Evolutionary conservation across 2,113 vertebrate species (phyloP), one percentile per base, ranked within the genome.

Genomic region (Strigops habroptila): DNA sequence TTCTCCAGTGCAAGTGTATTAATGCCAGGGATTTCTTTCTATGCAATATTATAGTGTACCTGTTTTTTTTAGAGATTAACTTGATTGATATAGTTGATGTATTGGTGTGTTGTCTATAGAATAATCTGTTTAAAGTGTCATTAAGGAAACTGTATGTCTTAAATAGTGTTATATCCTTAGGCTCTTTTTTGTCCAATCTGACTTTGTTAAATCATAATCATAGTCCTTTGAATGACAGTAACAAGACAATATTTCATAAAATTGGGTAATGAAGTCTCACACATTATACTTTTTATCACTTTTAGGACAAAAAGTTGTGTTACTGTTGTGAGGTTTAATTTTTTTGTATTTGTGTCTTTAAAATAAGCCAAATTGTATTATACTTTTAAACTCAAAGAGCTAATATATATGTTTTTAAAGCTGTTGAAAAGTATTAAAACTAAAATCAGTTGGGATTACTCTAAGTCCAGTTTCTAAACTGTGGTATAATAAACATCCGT

Each of bases 1-100:
- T 57, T 70, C 63, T 90, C 14, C 49, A 88, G 71, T 79, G 79
- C 80, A 79, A 92, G 52, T 14, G 43, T 93, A 55, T 79, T 82
- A 89, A 93, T 91, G 63, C 92, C 70, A 92, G 94, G 95, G 93
- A 94, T 87, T 95, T 96, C 71, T 67, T 96, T 96, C 97, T 97
- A 97, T 97, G 97, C 97, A 97, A 97, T 91, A 88, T 85, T 80
- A 90, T 46, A 86, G 69, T 94, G 80, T 80, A 90, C 48, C 70
- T 90, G 71, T 7, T 81, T 86, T n/a, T 88, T 63, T 80, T 70
- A 95, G 78, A 37, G 46, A 33, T 89, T 41, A 78, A 91, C 23
- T 73, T 76, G n/a, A 41, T 37, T 25, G 70, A 14, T 71, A 17
- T 70, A 28, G 41, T 57, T 70, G 41, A 13, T 88, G 64, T 80